phyloP scores from a whole-genome alignment of 2,888 invertebrate species.

The Gnatocerus cornutus region DNA sequence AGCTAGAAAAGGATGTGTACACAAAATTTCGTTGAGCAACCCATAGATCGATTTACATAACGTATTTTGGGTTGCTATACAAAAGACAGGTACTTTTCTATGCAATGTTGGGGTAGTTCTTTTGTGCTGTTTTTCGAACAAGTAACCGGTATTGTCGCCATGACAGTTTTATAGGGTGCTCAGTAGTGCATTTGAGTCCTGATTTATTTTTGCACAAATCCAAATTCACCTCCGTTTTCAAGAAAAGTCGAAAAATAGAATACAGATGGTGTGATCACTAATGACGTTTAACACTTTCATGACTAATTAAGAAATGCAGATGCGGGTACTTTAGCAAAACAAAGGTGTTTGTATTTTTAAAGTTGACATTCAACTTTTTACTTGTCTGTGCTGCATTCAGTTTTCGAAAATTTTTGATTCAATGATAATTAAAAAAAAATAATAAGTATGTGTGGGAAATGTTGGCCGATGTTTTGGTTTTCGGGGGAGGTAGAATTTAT shows the following conservation, averaged over 20 bases:
- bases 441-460: too few species aligned
- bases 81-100: conserved; percentile 51
- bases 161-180: conserved; percentile 51
- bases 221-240: conserved; percentile 1
- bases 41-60: conserved; percentile 52
- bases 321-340: too few species aligned
- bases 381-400: too few species aligned
- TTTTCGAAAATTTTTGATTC: too few species aligned
- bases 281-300: too few species aligned
- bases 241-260: too few species aligned
- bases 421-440: neutral
- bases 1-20: conserved; percentile 23
- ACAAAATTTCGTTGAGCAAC: conserved; percentile 35
- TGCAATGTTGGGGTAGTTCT: conserved; percentile 47
- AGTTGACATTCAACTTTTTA: too few species aligned
- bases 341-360: too few species aligned
- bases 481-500: conserved; percentile 27
- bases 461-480: neutral
- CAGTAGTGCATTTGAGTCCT: conserved; percentile 21
- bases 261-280: too few species aligned
- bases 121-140: conserved; percentile 45
- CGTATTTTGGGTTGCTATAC: conserved; percentile 50
- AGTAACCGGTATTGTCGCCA: conserved; percentile 51
- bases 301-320: too few species aligned
- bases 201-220: conserved; percentile 39